phyloP scores from a whole-genome alignment of 2,113 vertebrate genomes.

The Empidonax traillii region DNA sequence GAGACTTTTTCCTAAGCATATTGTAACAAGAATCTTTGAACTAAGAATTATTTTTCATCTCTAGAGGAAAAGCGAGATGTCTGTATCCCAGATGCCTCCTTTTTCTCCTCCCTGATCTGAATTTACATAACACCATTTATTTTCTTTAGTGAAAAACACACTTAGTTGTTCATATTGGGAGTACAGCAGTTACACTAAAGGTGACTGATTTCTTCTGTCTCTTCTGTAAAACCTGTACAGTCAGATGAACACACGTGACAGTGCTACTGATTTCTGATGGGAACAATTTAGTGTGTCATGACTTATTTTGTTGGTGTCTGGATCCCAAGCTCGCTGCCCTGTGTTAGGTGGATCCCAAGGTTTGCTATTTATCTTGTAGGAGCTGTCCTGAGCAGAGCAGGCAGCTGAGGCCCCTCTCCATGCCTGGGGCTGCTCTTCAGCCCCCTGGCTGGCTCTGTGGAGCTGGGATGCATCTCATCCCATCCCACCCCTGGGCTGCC shows the following conservation, averaged over 20 bases:
- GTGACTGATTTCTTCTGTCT: not conserved
- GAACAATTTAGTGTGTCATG: not conserved
- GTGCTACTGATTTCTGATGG: not conserved
- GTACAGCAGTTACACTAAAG: not conserved
- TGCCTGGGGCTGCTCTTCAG: not conserved
- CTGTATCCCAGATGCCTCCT: not conserved
- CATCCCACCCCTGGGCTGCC: too few relatives aligned
- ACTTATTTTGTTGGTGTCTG: not conserved
- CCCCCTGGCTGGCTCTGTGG: too few relatives aligned
- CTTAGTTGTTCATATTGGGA: not conserved
- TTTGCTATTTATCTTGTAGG: not conserved
- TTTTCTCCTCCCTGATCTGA: not conserved
- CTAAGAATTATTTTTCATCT: not conserved
- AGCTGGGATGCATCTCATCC: fast-evolving
- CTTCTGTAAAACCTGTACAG: not conserved
- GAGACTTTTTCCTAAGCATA: not conserved
- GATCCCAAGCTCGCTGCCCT: fast-evolving
- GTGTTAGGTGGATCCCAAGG: not conserved
- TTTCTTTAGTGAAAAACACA: not conserved
- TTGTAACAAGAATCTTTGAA: not conserved
- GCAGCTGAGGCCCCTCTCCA: not conserved
- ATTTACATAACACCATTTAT: not conserved
- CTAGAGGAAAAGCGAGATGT: not conserved
- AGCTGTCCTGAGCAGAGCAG: fast-evolving
- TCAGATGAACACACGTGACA: not conserved